These are phyloP conservation scores for Carpatolechia fugitivella DNA, from an alignment of 2,888 invertebrate genomes.

Conservation along the genomic window DNA sequence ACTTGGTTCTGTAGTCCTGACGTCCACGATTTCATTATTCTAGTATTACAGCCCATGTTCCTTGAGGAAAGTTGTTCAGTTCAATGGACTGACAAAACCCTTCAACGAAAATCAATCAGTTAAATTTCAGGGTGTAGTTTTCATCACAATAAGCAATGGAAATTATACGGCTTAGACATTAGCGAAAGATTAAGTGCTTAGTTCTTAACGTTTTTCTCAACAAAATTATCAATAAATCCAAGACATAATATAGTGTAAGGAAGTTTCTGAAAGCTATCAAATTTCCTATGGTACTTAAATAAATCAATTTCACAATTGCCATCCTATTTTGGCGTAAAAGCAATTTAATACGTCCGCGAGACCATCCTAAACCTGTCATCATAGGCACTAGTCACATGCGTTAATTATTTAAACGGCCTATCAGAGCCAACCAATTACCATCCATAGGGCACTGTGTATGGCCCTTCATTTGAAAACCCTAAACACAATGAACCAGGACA, in stretches of 20 bases:
- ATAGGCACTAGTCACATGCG: constrained; percentile 33
- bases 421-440: constrained; percentile 62
- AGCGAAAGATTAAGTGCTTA: no score
- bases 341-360: constrained; percentile 6
- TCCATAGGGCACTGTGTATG: constrained; percentile 39
- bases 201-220: no score
- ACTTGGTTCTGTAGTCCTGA: no score
- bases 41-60: no score
- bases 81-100: no score
- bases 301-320: neutral
- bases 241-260: neutral
- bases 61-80: no score
- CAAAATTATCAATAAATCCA: no score
- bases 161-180: no score
- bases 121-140: no score
- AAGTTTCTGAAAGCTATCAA: neutral
- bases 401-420: constrained; percentile 57
- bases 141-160: no score
- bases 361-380: constrained; percentile 31
- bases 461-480: constrained; percentile 42
- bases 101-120: no score
- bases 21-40: no score
- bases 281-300: neutral
- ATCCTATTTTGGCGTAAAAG: neutral
- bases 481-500: constrained; percentile 30